Evolutionary conservation across 1,140 invertebrate species (phyloP).

Genomic region (Megalopta genalis): DNA sequence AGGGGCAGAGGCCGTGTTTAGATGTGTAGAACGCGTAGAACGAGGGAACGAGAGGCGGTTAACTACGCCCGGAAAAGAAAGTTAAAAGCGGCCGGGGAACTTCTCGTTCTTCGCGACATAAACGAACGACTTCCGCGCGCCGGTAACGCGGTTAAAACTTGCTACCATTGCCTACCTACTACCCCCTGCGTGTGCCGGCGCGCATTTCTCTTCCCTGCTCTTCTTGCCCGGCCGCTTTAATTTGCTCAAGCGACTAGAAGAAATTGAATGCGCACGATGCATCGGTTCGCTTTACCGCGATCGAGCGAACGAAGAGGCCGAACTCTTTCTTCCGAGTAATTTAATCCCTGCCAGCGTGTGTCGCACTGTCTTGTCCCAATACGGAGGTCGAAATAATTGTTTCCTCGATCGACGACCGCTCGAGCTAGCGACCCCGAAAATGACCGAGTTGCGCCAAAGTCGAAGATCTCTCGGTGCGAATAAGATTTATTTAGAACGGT

Average conservation of each 20-base stretch:
- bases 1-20: no score
- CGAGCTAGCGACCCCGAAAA: no score
- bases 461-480: no score
- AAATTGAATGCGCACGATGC: background rate
- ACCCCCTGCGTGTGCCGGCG: background rate
- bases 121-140: background rate
- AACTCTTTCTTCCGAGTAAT: no score
- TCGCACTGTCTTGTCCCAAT: no score
- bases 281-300: background rate
- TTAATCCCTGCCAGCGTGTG: no score
- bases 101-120: background rate
- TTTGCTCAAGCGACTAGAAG: background rate
- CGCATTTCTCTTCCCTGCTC: background rate
- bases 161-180: background rate
- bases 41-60: background rate
- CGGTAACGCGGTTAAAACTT: slow-evolving; percentile 6
- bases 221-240: background rate
- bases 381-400: no score
- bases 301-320: no score
- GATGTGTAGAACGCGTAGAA: no score
- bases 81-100: background rate
- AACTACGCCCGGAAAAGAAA: background rate
- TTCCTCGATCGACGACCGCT: no score
- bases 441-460: no score
- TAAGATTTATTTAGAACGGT: no score